Conservation (phyloP, 2,888 invertebrate species). For the Drosophila diplacantha region DNA sequence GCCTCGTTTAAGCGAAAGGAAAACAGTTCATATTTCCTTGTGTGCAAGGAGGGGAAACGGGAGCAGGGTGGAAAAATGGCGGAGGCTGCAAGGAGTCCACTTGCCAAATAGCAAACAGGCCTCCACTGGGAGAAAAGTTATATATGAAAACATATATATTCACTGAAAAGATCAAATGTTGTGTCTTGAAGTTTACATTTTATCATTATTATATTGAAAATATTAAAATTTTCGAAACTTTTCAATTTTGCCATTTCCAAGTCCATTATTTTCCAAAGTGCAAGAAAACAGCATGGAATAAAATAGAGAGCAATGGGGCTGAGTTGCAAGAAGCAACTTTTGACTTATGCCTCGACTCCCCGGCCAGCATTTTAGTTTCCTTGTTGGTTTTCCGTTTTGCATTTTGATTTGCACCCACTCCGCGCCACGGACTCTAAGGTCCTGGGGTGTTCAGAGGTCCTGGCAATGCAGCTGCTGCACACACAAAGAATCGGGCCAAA, state of each 20-base stretch:
- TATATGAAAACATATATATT: background rate
- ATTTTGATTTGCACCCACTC: slow-evolving; percentile 64
- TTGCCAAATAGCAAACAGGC: slow-evolving; percentile 19
- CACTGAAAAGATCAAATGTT: background rate
- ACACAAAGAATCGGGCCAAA: slow-evolving; percentile 15
- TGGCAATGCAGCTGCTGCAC: slow-evolving; percentile 45
- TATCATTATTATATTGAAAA: background rate
- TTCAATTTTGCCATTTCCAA: background rate
- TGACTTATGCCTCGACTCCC: slow-evolving; percentile 64
- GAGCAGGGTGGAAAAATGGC: slow-evolving; percentile 1
- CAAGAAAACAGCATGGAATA: background rate
- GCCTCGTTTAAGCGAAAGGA: slow-evolving; percentile 37
- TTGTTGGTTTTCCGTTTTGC: slow-evolving; percentile 61
- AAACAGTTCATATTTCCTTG: slow-evolving; percentile 48
- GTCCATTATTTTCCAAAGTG: background rate
- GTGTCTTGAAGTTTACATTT: background rate
- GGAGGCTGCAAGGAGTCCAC: slow-evolving; percentile 31
- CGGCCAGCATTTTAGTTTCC: slow-evolving; percentile 50
- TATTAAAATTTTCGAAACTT: too few species aligned
- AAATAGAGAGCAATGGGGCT: slow-evolving; percentile 12
- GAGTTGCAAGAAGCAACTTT: slow-evolving; percentile 41
- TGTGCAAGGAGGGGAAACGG: slow-evolving; percentile 2
- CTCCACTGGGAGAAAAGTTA: slow-evolving; percentile 8
- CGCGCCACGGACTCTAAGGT: slow-evolving; percentile 13
- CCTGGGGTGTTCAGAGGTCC: slow-evolving; percentile 17